Base-by-base conservation (phyloP, 1,140 invertebrate species). In the Pachyrhynchus sulphureomaculatus region DNA sequence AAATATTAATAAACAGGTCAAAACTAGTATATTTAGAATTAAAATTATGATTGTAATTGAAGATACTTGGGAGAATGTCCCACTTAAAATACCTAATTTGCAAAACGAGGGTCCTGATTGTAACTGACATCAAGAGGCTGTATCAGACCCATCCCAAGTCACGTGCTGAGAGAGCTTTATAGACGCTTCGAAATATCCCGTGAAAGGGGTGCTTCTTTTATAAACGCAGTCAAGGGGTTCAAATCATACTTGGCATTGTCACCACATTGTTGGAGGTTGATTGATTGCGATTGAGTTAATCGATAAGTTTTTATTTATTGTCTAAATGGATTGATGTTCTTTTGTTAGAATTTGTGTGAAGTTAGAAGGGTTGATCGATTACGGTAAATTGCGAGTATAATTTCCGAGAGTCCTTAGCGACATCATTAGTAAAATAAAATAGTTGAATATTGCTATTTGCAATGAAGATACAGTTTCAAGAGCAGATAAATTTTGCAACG, bases 201-300 rank as follows among this genome's bases (percentile, higher is more conserved):
- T 39, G 34, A 58, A 58, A 58, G 55, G 55, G 55, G 55, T 58
- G 53, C 53, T 49, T 37, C 55, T 58, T 48, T 58, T 45, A 56
- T 47, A 23, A 44, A 44, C 45, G 12, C 17, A 10, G 44, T 26
- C 32, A 58, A 58, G 55, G 55, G 55, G 55, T 58, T 49, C 23
- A 29, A 58, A 58, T 58, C 9, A 44, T 44, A 48, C 44, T 58
- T 58, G 55, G 32, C 47, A 49, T 58, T 58, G 55, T 58, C 55
- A 58, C 55, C 55, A 58, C 55, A 58, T 58, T 58, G 55, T 58
- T 58, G 20, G 44, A n/a, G 12, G 5, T 9, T 48, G 55, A 58
- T 58, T 58, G 55, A 58, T 58, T 39, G 44, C 34, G 42, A 58
- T 49, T 37, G 47, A n/a, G 8, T 47, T 41, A 58, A 58, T 58